Evolutionary conservation across 2,888 invertebrate species (phyloP).

Genomic region (Herminia tarsipennalis): DNA sequence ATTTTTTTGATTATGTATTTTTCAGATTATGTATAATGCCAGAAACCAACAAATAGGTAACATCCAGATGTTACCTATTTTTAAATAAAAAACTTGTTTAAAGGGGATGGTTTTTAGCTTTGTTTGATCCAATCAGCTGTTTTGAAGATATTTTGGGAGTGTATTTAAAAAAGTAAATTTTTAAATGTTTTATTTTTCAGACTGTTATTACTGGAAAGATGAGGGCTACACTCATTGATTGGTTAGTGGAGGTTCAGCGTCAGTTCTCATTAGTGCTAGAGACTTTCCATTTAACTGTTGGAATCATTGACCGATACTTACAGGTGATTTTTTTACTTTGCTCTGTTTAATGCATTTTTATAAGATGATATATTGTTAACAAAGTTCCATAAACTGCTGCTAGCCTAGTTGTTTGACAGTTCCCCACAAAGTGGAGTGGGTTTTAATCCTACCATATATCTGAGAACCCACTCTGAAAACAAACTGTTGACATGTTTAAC

Average conservation of each 20-base stretch:
- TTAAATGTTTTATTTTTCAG: conserved; percentile 59
- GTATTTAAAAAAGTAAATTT: not conserved
- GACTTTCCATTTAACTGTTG: conserved; percentile 95
- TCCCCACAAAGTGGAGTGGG: too few species aligned
- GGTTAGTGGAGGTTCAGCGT: conserved; percentile 96
- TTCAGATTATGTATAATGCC: not conserved
- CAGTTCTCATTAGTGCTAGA: conserved; percentile 95
- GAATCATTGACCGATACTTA: conserved; percentile 95
- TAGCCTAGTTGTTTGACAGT: too few species aligned
- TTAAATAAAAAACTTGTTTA: too few species aligned
- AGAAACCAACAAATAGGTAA: too few species aligned
- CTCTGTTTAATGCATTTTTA: too few species aligned
- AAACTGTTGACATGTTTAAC: too few species aligned
- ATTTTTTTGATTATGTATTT: not conserved
- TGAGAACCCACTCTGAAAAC: too few species aligned
- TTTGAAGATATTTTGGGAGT: not conserved
- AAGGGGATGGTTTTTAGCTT: too few species aligned
- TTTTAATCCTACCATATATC: too few species aligned
- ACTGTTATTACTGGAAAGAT: conserved; percentile 90
- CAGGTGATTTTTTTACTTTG: conserved; percentile 81
- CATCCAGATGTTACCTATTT: too few species aligned
- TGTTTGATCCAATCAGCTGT: too few species aligned
- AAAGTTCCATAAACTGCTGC: not conserved
- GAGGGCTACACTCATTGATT: conserved; percentile 96
- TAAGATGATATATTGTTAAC: not conserved